Evolutionary conservation across 2,888 invertebrate genomes (phyloP).

Genomic region (Andrena bucephala): DNA sequence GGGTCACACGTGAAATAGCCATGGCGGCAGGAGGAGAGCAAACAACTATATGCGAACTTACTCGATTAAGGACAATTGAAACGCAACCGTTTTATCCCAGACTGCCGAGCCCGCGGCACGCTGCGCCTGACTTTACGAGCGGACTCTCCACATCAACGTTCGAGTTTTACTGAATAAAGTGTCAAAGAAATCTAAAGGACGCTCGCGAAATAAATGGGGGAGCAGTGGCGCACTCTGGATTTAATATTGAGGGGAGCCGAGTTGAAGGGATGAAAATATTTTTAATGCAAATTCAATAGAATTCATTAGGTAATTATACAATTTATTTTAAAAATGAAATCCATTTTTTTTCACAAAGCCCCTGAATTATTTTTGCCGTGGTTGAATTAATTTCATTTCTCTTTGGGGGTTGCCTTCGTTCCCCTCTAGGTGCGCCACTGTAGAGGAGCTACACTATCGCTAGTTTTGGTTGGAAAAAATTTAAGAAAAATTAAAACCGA

Average conservation of each 20-base stretch:
- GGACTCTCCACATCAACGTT: conserved; percentile 58
- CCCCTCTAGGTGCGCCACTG: too few relatives aligned
- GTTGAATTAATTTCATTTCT: too few relatives aligned
- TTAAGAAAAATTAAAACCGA: too few relatives aligned
- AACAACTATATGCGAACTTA: conserved; percentile 75
- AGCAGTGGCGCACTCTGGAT: neutral
- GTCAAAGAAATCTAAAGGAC: conserved; percentile 30
- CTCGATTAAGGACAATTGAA: conserved; percentile 78
- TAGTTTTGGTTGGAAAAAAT: too few relatives aligned
- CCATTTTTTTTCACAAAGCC: too few relatives aligned
- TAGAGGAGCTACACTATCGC: too few relatives aligned
- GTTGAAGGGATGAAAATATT: too few relatives aligned
- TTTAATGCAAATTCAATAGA: too few relatives aligned
- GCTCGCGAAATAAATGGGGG: conserved; percentile 38
- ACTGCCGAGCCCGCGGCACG: conserved; percentile 41
- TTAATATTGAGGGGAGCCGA: neutral
- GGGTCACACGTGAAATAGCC: conserved; percentile 73
- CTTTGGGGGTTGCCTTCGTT: too few relatives aligned
- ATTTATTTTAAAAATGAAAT: too few relatives aligned
- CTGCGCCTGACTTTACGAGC: conserved; percentile 55
- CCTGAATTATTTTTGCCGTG: too few relatives aligned
- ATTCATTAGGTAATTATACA: too few relatives aligned
- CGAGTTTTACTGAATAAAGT: conserved; percentile 49
- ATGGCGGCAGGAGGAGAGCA: conserved; percentile 64
- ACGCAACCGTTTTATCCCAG: conserved; percentile 67